These are phyloP conservation scores for Rhagoletis pomonella DNA, from an alignment of 1,140 invertebrate genomes.

Conservation along the genomic window DNA sequence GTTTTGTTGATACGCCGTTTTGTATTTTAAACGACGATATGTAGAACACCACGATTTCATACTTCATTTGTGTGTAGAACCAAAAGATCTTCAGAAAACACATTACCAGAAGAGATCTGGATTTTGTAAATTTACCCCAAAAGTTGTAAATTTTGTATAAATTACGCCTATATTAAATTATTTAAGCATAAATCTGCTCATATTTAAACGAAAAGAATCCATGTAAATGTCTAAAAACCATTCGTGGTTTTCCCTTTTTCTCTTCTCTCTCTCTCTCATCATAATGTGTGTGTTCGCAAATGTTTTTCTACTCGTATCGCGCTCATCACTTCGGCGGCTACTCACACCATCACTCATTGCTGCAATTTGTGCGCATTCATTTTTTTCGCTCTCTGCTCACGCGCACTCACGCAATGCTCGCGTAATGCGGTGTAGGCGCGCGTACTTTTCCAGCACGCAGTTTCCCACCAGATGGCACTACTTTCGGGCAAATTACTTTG, in stretches of 20 bases:
- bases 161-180: neutral
- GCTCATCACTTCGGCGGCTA: neutral
- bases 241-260: neutral
- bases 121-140: neutral
- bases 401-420: neutral
- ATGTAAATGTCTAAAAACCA: neutral
- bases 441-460: slow-evolving; percentile 89
- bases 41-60: slow-evolving; percentile 13
- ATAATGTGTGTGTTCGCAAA: neutral
- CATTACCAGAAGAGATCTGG: neutral
- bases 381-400: neutral
- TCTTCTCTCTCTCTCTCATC: neutral
- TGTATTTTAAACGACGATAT: too few relatives aligned
- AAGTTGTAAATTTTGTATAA: slow-evolving; percentile 23
- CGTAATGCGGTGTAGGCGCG: slow-evolving; percentile 78
- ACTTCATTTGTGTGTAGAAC: neutral
- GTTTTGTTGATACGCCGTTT: too few relatives aligned
- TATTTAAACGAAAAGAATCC: neutral
- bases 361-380: neutral
- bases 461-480: slow-evolving; percentile 92
- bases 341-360: neutral
- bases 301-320: neutral
- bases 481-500: slow-evolving; percentile 90
- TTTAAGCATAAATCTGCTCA: too few relatives aligned
- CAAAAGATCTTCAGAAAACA: neutral